Base-by-base conservation (phyloP, 2,113 vertebrate genomes). In the Phalacrocorax aristotelis region DNA sequence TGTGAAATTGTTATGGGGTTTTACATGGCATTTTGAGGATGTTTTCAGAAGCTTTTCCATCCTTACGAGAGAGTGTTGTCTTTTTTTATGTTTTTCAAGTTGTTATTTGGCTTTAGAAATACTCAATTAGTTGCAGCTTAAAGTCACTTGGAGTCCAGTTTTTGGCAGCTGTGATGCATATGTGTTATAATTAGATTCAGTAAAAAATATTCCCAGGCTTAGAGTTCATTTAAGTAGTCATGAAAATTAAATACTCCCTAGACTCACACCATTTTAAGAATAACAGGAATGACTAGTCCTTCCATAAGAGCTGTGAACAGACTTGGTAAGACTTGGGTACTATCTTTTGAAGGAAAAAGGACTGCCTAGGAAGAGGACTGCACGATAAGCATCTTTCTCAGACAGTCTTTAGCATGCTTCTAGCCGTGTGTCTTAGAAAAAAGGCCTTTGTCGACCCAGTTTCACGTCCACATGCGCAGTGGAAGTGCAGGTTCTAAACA, bases 11-110 rank as follows among this genome's bases (percentile, higher is more conserved):
- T 90, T 92, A 15, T 1, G 18, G 69, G 22, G 19, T 89, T 94
- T 92, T 93, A 74, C 42, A 92, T 83, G 86, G 86, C 74, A 57
- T 95, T 95, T 95, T 74, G 83, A 90, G 30, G 57, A 89, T 90
- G 83, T 95, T 95, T 93, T 89, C 93, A 95, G 81, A 91, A 96
- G 91, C 21, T 16, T 94, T 92, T 96, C 48, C 27, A 38, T 88
- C 52, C 3, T 0, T 74, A 11, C 57, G 65, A 92, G 79, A 90
- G 57, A 42, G 65, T 92, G 72, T 90, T 96, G 83, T 29, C 90
- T 64, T 75, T 94, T 78, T 78, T 21, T 4, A 2, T 86, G 46
- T 91, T 92, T 90, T 93, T 85, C 69, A 75, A 82, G 51, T 87
- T 96, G 87, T 91, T 42, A 66, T 71, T 95, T 95, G 74, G 66